Conservation (phyloP, 1,140 invertebrate species). For the Zaprionus africanus region DNA sequence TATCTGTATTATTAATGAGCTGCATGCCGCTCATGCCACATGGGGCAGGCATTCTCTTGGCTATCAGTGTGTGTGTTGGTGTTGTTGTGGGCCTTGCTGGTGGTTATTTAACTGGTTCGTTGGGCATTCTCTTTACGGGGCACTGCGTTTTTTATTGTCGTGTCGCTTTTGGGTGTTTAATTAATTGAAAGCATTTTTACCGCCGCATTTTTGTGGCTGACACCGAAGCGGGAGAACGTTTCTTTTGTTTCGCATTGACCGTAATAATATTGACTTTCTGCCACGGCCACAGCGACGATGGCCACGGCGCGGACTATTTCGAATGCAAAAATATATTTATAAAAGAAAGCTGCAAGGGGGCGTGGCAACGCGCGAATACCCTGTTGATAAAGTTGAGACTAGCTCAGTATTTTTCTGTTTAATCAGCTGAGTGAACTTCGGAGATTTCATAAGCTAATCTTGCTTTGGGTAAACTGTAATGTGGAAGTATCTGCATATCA, state of each 20-base stretch:
- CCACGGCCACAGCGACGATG: slow-evolving; percentile 25
- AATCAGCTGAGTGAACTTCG: background rate
- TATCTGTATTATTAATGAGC: slow-evolving; percentile 80
- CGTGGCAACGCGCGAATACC: background rate
- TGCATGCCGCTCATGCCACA: slow-evolving; percentile 62
- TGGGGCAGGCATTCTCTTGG: slow-evolving; percentile 8
- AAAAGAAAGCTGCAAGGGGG: background rate
- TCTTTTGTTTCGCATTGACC: slow-evolving; percentile 47
- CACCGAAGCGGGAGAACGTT: slow-evolving; percentile 10
- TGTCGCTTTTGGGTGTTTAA: slow-evolving; percentile 74
- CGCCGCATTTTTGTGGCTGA: slow-evolving; percentile 62
- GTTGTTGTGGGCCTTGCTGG: slow-evolving; percentile 30
- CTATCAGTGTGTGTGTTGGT: slow-evolving; percentile 14
- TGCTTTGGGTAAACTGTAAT: background rate
- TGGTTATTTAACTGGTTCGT: slow-evolving; percentile 27
- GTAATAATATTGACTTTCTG: slow-evolving; percentile 77
- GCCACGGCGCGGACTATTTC: background rate
- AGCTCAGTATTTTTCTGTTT: background rate
- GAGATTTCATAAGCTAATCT: background rate
- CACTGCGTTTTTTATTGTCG: slow-evolving; percentile 56
- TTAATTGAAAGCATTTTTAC: slow-evolving; percentile 79
- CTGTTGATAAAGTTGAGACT: background rate
- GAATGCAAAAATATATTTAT: background rate
- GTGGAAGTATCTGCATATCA: accelerated
- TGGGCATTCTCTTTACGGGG: slow-evolving; percentile 37